Evolutionary conservation across 2,888 invertebrate species (phyloP), one percentile per base, ranked within the genome.

Genomic region (Leptinotarsa tumamoca): DNA sequence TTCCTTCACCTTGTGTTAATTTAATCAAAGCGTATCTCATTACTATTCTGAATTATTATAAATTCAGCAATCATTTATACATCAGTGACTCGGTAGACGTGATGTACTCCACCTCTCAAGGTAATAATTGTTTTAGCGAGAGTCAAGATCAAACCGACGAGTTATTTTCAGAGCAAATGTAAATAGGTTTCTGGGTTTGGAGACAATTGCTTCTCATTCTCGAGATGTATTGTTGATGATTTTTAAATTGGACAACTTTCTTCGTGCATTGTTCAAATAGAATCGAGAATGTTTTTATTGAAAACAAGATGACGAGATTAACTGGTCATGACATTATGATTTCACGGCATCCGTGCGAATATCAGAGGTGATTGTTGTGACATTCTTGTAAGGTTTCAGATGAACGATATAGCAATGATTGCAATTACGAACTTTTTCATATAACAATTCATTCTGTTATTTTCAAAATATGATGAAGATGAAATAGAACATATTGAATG

Each of bases 91-190:
- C 23, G 58, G 21, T 23, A 63, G 63, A 73, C 68, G 61, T 73
- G 70, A 67, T 67, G 61, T 68, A 67, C 74, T 71, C 74, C 71
- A 58, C 71, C 74, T 71, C 52, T 71, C 49, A 18, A 74, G 69
- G 54, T 33, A 23, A 43, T 70, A 61, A 71, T 71, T 71, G 71
- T 71, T 71, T 58, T 18, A 67, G 67, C 61, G 54, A 56, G 58
- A 71, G 71, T 74, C 74, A 74, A 74, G 74, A 74, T 71, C 74
- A 71, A 56, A 71, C 49, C 74, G 67, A 71, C 63, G 63, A 69
- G 51, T n/a, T 72, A 56, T 67, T 66, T 72, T 67, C 72, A 54
- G 68, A 68, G 68, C 68, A 68, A 68, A 68, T 69, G 27, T 68
- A 73, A 73, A 68, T 69, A 54, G 69, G 69, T 73, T 69, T 74